phyloP scores from a whole-genome alignment of 2,113 vertebrate genomes.

The Heptranchias perlo region DNA sequence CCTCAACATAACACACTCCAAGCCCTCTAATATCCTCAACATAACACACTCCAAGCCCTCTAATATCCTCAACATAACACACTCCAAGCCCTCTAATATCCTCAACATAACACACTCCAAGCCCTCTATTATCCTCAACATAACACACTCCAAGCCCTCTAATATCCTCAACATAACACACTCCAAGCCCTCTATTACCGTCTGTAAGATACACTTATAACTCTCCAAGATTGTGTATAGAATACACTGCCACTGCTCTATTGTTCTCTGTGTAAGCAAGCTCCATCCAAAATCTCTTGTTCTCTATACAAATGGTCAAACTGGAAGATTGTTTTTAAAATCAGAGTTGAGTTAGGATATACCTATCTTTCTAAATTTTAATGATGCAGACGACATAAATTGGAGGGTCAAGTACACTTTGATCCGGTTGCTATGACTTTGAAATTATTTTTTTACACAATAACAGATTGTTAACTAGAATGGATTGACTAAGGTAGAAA shows the following conservation, averaged over 20 bases:
- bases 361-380: background rate
- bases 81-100: background rate
- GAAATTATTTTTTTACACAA: background rate
- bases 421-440: background rate
- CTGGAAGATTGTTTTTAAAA: too few species aligned
- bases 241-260: background rate
- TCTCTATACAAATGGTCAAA: too few species aligned
- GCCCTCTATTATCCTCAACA: background rate
- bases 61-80: background rate
- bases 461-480: background rate
- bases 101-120: background rate
- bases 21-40: too few species aligned
- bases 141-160: background rate
- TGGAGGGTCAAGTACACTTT: background rate
- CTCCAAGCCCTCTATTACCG: background rate
- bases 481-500: background rate
- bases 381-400: background rate
- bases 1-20: too few species aligned
- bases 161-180: background rate
- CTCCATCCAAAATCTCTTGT: background rate
- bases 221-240: background rate
- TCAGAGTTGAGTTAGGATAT: too few species aligned
- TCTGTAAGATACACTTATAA: background rate
- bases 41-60: too few species aligned
- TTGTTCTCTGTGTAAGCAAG: background rate